Conservation (phyloP, 2,797 vertebrate genomes). For the Sylvia borin region DNA sequence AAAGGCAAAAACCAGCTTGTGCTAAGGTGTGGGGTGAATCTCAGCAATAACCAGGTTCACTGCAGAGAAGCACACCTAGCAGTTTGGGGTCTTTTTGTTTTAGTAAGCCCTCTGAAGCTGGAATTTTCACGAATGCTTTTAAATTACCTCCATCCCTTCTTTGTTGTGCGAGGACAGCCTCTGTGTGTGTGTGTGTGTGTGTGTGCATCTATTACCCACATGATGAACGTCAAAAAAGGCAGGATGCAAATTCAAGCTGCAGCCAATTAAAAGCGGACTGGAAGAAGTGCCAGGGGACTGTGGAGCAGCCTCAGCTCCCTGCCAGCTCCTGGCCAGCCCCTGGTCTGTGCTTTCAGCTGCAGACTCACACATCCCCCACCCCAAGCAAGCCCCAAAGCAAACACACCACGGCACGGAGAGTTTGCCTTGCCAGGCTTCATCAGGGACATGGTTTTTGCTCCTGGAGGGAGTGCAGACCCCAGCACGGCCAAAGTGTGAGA, state of each 20-base stretch:
- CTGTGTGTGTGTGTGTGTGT: neutral
- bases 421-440: neutral
- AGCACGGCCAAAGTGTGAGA: neutral
- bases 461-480: accelerated
- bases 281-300: neutral
- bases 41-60: neutral
- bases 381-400: neutral
- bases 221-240: neutral
- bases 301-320: neutral
- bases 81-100: neutral
- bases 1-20: neutral
- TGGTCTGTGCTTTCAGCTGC: neutral
- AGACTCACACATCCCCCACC: neutral
- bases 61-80: neutral
- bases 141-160: neutral
- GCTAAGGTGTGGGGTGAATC: neutral
- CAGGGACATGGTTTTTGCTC: neutral
- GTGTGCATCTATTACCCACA: neutral
- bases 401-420: accelerated
- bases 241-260: neutral
- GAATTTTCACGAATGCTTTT: neutral
- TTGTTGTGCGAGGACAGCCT: neutral
- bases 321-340: accelerated
- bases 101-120: neutral
- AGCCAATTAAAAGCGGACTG: neutral